phyloP scores from a whole-genome alignment of 2,888 invertebrate genomes.

The Platypus cylindrus region DNA sequence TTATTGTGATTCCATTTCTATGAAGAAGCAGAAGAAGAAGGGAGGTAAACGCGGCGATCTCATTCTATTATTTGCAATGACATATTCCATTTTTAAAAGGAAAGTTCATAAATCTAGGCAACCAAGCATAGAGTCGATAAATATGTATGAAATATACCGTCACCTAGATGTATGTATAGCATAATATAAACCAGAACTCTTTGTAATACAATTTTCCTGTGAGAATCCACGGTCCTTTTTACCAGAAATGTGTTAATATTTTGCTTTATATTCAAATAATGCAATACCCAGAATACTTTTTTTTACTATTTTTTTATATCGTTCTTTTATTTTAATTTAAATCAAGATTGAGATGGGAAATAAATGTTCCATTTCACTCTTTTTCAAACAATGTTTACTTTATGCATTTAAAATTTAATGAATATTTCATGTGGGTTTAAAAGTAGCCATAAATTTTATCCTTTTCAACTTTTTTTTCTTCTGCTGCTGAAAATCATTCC shows the following conservation, averaged over 20 bases:
- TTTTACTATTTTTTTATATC: neutral
- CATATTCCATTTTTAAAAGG: constrained; percentile 27
- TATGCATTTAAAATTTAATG: too few relatives aligned
- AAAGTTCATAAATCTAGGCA: constrained; percentile 24
- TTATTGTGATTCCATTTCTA: too few relatives aligned
- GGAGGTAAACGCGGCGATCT: too few relatives aligned
- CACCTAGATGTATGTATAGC: constrained; percentile 17
- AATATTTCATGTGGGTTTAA: constrained; percentile 1
- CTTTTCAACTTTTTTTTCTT: too few relatives aligned
- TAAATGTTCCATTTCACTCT: too few relatives aligned
- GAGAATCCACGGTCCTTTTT: constrained; percentile 13
- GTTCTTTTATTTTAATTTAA: too few relatives aligned
- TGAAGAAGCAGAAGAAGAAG: too few relatives aligned
- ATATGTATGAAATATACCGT: constrained; percentile 31
- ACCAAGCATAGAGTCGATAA: constrained; percentile 26
- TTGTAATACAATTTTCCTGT: constrained; percentile 23
- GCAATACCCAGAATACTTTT: neutral
- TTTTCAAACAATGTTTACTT: too few relatives aligned
- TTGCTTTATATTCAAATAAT: neutral
- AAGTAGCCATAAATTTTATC: too few relatives aligned
- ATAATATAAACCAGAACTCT: constrained; percentile 18
- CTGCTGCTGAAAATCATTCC: too few relatives aligned
- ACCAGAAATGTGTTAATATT: neutral
- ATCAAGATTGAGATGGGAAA: too few relatives aligned
- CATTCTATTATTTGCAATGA: constrained; percentile 27